Evolutionary conservation across 2,797 vertebrate species (phyloP).

Genomic region (Ptychadena robeensis): DNA sequence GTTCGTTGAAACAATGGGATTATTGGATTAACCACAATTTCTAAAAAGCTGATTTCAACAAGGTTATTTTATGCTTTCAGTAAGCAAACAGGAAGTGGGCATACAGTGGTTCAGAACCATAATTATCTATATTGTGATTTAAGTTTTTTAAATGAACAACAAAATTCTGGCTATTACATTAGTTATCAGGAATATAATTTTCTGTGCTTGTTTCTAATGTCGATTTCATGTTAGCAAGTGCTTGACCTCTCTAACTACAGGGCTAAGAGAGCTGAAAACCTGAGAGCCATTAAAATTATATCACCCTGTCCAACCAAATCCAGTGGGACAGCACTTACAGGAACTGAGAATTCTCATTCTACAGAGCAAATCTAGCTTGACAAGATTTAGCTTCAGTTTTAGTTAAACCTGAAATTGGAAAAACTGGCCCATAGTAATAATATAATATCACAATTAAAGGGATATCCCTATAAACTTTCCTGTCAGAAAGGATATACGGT

Average conservation of each 20-base stretch:
- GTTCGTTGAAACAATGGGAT: neutral
- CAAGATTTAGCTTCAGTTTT: too few species aligned
- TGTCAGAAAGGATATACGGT: too few species aligned
- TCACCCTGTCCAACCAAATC: neutral
- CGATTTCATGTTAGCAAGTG: neutral
- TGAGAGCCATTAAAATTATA: neutral
- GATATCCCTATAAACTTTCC: too few species aligned
- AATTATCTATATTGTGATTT: neutral
- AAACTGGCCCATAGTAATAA: too few species aligned
- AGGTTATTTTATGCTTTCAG: conserved; percentile 5
- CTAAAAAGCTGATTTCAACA: neutral
- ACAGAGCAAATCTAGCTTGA: neutral
- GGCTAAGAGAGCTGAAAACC: neutral
- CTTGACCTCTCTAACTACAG: neutral
- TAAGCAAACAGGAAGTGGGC: neutral
- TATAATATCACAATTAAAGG: too few species aligned
- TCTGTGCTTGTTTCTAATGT: neutral
- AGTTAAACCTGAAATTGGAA: too few species aligned
- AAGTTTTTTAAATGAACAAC: neutral
- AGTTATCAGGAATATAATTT: neutral
- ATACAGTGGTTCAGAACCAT: neutral
- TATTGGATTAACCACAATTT: conserved; percentile 14
- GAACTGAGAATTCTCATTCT: too few species aligned
- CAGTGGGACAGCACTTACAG: too few species aligned
- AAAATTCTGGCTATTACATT: neutral